Conservation (phyloP, 2,113 vertebrate species). For the Neogobius melanostomus region DNA sequence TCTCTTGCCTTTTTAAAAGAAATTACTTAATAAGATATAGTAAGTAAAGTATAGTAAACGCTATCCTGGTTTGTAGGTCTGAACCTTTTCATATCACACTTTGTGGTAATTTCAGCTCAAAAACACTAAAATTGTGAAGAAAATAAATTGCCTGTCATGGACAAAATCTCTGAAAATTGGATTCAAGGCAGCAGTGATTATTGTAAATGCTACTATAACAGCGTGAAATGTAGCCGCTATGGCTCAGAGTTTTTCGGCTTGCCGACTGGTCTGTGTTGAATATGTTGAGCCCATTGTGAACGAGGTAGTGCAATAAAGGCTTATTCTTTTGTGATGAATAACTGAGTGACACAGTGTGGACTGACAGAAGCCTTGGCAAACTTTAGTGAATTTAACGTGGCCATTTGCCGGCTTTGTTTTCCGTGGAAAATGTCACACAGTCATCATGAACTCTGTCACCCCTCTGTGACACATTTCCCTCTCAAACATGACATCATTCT, state of each 20-base stretch:
- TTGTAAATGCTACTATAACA: constrained; percentile 36
- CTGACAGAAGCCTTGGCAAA: constrained; percentile 38
- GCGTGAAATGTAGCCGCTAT: constrained; percentile 43
- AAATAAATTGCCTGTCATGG: constrained; percentile 58
- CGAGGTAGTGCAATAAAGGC: background rate
- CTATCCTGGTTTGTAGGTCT: too few species aligned
- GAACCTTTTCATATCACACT: too few species aligned
- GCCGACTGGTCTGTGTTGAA: constrained; percentile 15
- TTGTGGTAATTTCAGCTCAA: background rate
- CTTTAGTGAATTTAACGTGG: constrained; percentile 61
- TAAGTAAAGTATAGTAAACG: too few species aligned
- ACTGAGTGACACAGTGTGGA: constrained; percentile 32
- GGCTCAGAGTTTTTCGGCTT: background rate
- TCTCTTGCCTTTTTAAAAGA: too few species aligned
- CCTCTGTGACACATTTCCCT: constrained; percentile 41
- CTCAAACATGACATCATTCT: constrained; percentile 67
- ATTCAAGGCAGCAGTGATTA: constrained; percentile 38
- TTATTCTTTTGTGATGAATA: background rate
- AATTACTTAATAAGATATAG: background rate
- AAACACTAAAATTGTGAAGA: constrained; percentile 30
- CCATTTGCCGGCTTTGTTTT: constrained; percentile 25
- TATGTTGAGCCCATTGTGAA: background rate
- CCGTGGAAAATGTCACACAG: background rate
- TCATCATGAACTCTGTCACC: constrained; percentile 15
- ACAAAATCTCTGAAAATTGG: constrained; percentile 48